Evolutionary conservation across 1,140 invertebrate genomes (phyloP).

Genomic region (Pristionchus pacificus): DNA sequence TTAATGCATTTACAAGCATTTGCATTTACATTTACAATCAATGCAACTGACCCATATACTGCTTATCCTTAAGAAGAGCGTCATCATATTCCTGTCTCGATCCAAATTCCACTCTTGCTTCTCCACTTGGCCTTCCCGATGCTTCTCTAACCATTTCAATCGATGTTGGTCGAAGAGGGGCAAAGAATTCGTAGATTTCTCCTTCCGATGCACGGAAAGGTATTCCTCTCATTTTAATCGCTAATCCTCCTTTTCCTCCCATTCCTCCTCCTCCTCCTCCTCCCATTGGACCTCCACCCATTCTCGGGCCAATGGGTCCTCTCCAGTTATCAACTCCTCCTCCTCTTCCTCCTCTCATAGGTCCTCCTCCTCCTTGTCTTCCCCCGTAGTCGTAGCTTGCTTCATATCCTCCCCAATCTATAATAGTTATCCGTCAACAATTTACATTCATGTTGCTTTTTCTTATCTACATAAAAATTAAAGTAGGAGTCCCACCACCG

Average conservation of each 20-base stretch:
- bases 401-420: conserved; percentile 11
- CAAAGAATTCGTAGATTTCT: conserved; percentile 35
- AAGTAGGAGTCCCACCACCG: too few relatives aligned
- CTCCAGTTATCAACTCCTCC: background rate
- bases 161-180: conserved; percentile 30
- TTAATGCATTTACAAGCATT: too few relatives aligned
- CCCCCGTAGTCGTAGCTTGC: conserved; percentile 4
- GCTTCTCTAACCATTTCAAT: conserved; percentile 29
- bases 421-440: background rate
- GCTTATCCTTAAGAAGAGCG: conserved; percentile 29
- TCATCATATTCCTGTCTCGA: conserved; percentile 28
- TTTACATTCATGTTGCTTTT: background rate
- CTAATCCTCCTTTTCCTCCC: background rate
- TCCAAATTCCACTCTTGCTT: conserved; percentile 31
- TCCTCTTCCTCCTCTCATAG: conserved; percentile 11
- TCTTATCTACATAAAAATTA: too few relatives aligned
- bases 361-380: conserved; percentile 8
- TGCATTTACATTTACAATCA: too few relatives aligned
- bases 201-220: conserved; percentile 30
- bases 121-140: conserved; percentile 29
- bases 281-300: background rate
- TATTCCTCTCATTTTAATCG: conserved; percentile 31
- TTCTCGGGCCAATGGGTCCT: background rate
- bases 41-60: conserved; percentile 28
- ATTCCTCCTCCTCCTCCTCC: background rate